Conservation (phyloP, 2,888 invertebrate genomes). For the Leptopilina drosophilae region DNA sequence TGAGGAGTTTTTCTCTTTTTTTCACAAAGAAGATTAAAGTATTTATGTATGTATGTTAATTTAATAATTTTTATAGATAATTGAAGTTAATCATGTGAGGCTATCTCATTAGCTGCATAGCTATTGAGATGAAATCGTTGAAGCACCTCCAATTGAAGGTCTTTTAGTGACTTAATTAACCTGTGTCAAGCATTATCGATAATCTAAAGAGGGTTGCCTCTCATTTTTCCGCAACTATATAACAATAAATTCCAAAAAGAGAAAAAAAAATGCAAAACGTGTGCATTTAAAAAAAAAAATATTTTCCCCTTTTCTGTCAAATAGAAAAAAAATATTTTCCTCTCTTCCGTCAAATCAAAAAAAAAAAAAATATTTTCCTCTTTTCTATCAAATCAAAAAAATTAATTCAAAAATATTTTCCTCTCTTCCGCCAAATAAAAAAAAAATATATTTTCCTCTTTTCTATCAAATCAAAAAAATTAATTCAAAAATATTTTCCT, state of each 20-base stretch:
- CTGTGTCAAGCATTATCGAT: constrained; percentile 32
- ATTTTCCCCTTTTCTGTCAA: no score
- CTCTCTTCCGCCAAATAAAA: no score
- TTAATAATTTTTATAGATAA: constrained; percentile 33
- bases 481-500: no score
- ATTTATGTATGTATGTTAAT: neutral
- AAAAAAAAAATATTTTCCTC: no score
- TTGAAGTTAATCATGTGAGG: constrained; percentile 8
- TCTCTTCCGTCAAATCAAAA: no score
- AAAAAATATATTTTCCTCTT: no score
- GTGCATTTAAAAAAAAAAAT: neutral
- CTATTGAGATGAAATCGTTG: constrained; percentile 27
- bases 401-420: no score
- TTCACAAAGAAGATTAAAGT: neutral
- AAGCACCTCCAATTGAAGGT: constrained; percentile 34
- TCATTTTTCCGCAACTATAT: constrained; percentile 21
- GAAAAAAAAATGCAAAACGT: neutral
- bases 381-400: no score
- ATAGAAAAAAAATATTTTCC: no score
- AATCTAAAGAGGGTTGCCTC: constrained; percentile 18
- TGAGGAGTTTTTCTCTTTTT: neutral
- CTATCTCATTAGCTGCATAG: constrained; percentile 8
- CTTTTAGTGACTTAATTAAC: constrained; percentile 37
- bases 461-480: no score
- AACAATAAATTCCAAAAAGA: neutral